phyloP scores from a whole-genome alignment of 2,888 invertebrate genomes.

The Hypomecis atomaria region DNA sequence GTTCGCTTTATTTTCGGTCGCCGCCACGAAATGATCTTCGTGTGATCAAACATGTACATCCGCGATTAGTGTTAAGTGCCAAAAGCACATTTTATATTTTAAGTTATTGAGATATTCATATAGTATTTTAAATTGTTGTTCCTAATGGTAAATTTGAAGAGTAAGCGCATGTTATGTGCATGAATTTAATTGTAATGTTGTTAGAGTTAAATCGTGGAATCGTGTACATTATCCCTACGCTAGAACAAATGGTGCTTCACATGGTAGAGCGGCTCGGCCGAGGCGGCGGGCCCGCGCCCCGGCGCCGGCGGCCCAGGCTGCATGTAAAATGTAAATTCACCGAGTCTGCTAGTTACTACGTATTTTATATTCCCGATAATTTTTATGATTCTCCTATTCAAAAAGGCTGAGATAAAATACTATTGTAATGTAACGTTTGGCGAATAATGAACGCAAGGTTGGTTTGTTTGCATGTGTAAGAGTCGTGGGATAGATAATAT shows the following conservation, averaged over 20 bases:
- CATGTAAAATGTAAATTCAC: slow-evolving; percentile 72
- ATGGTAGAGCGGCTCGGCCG: slow-evolving; percentile 71
- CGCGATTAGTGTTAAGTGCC: slow-evolving; percentile 77
- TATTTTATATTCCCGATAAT: slow-evolving; percentile 77
- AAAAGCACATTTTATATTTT: slow-evolving; percentile 75
- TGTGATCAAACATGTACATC: slow-evolving; percentile 39
- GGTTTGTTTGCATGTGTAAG: slow-evolving; percentile 54
- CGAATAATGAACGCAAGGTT: slow-evolving; percentile 66
- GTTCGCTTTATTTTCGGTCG: slow-evolving; percentile 33
- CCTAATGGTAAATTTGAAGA: slow-evolving; percentile 79
- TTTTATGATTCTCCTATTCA: slow-evolving; percentile 81
- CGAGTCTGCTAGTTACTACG: slow-evolving; percentile 68
- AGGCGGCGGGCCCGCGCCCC: slow-evolving; percentile 19
- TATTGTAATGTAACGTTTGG: slow-evolving; percentile 75
- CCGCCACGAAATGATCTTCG: slow-evolving; percentile 34
- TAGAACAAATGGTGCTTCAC: slow-evolving; percentile 85
- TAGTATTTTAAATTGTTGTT: slow-evolving; percentile 82
- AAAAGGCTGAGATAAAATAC: slow-evolving; percentile 81
- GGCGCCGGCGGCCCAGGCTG: slow-evolving; percentile 44
- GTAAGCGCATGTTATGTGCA: slow-evolving; percentile 69
- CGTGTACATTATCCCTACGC: slow-evolving; percentile 84
- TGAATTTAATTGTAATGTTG: slow-evolving; percentile 73
- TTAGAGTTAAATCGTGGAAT: slow-evolving; percentile 78
- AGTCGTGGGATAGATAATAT: slow-evolving; percentile 43
- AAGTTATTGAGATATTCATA: slow-evolving; percentile 75